Evolutionary conservation across 2,888 invertebrate genomes (phyloP), one percentile per base, ranked within the genome.

Genomic region (Xanthorhoe designata): DNA sequence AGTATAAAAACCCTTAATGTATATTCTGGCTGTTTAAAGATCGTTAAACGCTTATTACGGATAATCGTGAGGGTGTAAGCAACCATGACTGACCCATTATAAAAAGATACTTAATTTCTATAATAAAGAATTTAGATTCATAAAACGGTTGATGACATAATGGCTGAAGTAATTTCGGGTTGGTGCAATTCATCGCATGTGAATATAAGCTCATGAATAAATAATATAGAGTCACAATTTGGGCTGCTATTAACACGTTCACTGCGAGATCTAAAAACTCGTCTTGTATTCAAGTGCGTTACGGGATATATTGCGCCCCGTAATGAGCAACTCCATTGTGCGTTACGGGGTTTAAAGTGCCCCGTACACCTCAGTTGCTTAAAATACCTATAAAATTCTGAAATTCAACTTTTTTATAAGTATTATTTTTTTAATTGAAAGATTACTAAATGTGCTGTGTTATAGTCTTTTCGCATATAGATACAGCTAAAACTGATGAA

Each of bases 101-200:
- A 86, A 85, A 84, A 85, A 87, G 81, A 81, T 80, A 85, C 84
- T 84, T 89, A 90, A 90, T 88, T 86, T 78, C 76, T 88, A 89
- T 88, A 79, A 87, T 89, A 87, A 89, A 87, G 85, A 88, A 89
- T 90, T 90, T 88, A 88, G 86, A 85, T 88, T 87, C 87, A 89
- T 91, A 90, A 92, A 93, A 88, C 83, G 81, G 80, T 89, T 92
- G 91, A 93, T 91, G 92, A 92, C 90, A 92, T 93, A 92, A 92
- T 93, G 87, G 85, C 87, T 80, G 81, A 80, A 76, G 82, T 91
- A 92, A 92, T 92, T 89, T 90, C 71, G 84, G 90, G 86, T 82
- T 80, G 82, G 79, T 82, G 87, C 88, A 83, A 86, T 86, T 84
- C 76, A 86, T 87, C 84, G 86, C 83, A 84, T 87, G 85, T 83